A percentile compares a stretch with the other conserved stretches of the same genome.
phyloP scores from a whole-genome alignment of 2,888 invertebrate genomes.

The Troides oblongomaculatus region DNA sequence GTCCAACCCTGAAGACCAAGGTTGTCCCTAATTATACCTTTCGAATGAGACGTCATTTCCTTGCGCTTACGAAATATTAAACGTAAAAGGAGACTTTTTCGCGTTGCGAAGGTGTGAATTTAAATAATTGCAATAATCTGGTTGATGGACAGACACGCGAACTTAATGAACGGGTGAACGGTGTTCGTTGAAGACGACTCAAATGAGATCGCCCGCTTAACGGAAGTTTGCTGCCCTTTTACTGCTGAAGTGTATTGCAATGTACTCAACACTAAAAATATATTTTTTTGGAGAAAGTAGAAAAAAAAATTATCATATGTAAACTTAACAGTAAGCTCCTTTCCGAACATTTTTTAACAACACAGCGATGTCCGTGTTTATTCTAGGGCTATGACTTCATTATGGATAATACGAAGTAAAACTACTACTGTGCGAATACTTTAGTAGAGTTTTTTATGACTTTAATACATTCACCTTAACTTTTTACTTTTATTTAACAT shows the following conservation, averaged over 20 bases:
- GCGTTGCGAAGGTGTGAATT: conserved; percentile 77
- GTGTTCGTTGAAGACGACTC: conserved; percentile 57
- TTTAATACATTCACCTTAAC: too few relatives aligned
- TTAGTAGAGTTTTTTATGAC: too few relatives aligned
- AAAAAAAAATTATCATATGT: background rate
- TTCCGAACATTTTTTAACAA: too few relatives aligned
- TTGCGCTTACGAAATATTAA: conserved; percentile 77
- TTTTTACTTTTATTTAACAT: too few relatives aligned
- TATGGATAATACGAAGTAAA: too few relatives aligned
- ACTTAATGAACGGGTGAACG: conserved; percentile 68
- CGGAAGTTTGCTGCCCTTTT: conserved; percentile 28
- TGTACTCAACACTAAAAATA: background rate
- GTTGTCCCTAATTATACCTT: conserved; percentile 78
- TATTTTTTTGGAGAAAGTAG: background rate
- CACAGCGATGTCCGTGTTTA: too few relatives aligned
- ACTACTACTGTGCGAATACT: too few relatives aligned
- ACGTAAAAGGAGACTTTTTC: conserved; percentile 75
- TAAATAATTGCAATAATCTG: conserved; percentile 80
- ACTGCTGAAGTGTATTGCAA: conserved; percentile 8
- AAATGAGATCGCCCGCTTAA: conserved; percentile 39
- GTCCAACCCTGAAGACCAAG: conserved; percentile 65
- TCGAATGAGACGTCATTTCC: conserved; percentile 79
- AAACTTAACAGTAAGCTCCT: background rate
- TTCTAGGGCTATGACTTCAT: too few relatives aligned
- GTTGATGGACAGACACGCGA: conserved; percentile 69